Percentiles rank a stretch among this genome's conserved stretches.
Conservation (phyloP, 2,113 vertebrate species). For the Carassius gibelio region DNA sequence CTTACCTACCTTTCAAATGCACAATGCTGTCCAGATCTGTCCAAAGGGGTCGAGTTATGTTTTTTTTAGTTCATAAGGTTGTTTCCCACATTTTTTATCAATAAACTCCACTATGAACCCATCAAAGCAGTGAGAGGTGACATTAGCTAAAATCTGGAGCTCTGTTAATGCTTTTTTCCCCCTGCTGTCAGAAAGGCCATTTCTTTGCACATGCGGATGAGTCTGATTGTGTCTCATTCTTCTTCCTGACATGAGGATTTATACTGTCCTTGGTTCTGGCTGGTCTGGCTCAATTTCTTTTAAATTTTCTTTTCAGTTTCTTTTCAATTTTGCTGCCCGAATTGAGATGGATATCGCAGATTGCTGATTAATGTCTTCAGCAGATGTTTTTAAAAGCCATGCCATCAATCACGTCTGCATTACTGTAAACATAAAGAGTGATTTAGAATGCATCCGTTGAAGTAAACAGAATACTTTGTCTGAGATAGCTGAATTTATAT, state of each 20-base stretch:
- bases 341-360: conserved; percentile 44
- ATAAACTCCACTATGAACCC: conserved; percentile 1
- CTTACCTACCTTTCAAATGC: background rate
- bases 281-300: background rate
- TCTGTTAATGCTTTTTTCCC: background rate
- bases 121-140: conserved; percentile 13
- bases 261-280: conserved; percentile 42
- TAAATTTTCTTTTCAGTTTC: background rate
- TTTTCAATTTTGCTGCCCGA: background rate
- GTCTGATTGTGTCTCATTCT: conserved; percentile 40
- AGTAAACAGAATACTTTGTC: background rate
- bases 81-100: conserved; percentile 20
- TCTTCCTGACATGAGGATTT: conserved; percentile 50
- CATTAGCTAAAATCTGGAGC: background rate
- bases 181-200: conserved; percentile 8
- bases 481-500: background rate
- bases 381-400: conserved; percentile 2
- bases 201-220: background rate
- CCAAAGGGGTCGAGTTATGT: background rate
- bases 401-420: background rate
- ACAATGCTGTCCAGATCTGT: too few relatives aligned
- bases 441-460: background rate
- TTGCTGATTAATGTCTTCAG: conserved; percentile 30
- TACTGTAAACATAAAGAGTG: conserved; percentile 1
- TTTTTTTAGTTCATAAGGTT: background rate